Evolutionary conservation across 1,140 invertebrate species (phyloP), one percentile per base, ranked within the genome.

Genomic region (Stratiolaelaps scimitus): DNA sequence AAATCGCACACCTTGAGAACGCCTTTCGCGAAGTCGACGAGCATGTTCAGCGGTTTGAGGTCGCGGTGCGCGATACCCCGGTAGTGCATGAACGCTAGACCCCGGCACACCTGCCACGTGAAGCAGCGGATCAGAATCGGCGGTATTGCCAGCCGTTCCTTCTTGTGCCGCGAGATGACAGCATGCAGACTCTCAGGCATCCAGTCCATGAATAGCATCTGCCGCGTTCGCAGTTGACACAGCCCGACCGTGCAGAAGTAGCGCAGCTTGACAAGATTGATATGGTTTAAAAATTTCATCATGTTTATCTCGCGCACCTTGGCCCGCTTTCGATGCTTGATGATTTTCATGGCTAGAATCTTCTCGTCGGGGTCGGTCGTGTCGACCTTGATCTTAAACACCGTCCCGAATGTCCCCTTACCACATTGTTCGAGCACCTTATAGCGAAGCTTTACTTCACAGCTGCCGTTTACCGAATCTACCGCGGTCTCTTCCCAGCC

Each of bases 21-120:
- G 26, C 34, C 26, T 23, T 60, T 17, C 17, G 26, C 1, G 4
- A 60, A 26, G 53, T 60, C 53, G 53, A 60, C 34, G 1, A 60
- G 53, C 15, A 60, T 26, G 53, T 60, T 60, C 26, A 29, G 23
- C 15, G 53, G 53, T 10, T 60, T 60, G 23, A 60, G 26, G 34
- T 60, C 53, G 26, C 53, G 53, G 53, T 60, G 53, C 15, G 53
- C 53, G 53, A 60, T 60, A 34, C 34, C 34, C 20, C 53, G 53
- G 26, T 34, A 17, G 23, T 60, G 53, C 53, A 60, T 60, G 53
- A 29, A 34, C 2, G 26, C 53, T 26, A 60, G 23, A 15, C 53
- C 53, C 53, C 53, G 53, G 23, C 26, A 34, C 26, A 60, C 23
- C 23, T 60, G 53, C 26, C 17, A 60, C 15, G 34, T 23, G 23